Base-by-base conservation (phyloP, 2,113 vertebrate genomes). In the Poecilia latipinna region DNA sequence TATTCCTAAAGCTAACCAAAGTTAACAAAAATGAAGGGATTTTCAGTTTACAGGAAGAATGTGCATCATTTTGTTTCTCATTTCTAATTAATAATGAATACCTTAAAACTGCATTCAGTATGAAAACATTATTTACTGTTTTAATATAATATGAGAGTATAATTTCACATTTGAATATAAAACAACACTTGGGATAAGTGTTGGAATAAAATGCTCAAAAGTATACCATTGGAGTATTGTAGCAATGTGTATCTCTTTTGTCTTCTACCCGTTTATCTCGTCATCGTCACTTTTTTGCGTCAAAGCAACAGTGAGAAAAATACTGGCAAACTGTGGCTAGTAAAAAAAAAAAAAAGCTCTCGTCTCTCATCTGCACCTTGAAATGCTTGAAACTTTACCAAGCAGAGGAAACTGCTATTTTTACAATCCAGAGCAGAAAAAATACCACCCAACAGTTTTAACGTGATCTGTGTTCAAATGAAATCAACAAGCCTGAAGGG, bases 401-500 rank as follows among this genome's bases (percentile, higher is more conserved):
- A 60, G 70, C n/a, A 7, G 28, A 68, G 32, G 60, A 51, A 44
- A 26, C 77, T 54, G 31, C 51, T 65, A 35, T 77, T 75, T 70
- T 76, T 67, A 72, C 24, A 72, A 77, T 39, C 15, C 24, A 73
- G 35, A 67, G 31, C 12, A 8, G 62, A 48, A 74, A 42, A 71
- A 42, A 68, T 12, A 70, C 65, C 63, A 65, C 51, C 64, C 68
- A 31, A 51, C 42, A 67, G 63, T 37, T 75, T 74, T 33, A 54
- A 61, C 77, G 60, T 17, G 54, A 70, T 78, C 26, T 19, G 61
- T 11, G 54, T 65, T 82, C 77, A 63, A 83, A 80, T 86, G 72
- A 74, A 82, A 76, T 60, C 72, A 68, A 79, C 64, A 54, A 54
- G 77, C 83, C 79, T 0, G 69, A 72, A 61, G 83, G 22, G 26